Evolutionary conservation across 1,140 invertebrate genomes (phyloP), one percentile per base, ranked within the genome.

Genomic region (Microvelia longipes): DNA sequence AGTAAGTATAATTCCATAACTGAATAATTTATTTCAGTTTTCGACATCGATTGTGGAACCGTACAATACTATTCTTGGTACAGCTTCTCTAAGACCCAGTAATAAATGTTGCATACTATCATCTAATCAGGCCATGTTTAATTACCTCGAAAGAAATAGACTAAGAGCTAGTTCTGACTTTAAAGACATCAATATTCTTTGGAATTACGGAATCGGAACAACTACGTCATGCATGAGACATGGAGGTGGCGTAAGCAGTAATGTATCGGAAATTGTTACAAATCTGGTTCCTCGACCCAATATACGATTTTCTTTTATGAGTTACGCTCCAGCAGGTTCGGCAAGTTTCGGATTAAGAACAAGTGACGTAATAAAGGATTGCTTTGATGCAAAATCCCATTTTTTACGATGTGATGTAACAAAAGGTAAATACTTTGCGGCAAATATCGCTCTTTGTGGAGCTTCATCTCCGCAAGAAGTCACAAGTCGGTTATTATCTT

Each of bases 1-100:
- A n/a, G n/a, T n/a, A n/a, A n/a, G n/a, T n/a, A n/a, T n/a, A n/a
- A n/a, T n/a, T n/a, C n/a, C n/a, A n/a, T n/a, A n/a, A n/a, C n/a
- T n/a, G n/a, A n/a, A n/a, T n/a, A n/a, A n/a, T 64, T 15, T 64
- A 5, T 64, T 64, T 64, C 62, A 64, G 62, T 64, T 64, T 5
- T 24, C 15, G 2, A 5, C 24, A 2, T 24, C 15, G 5, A 25
- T 64, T 64, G 11, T 64, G 24, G 62, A 64, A 26, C 62, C 62
- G 2, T 64, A 64, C 24, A 64, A 64, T 26, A 26, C 62, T 26
- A 15, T 64, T 26, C 24, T 64, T 2, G 25, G 15, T 2, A 64
- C 62, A 14, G 15, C 62, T 2, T 5, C 25, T 15, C 5, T 24
- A 5, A 64, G 24, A 64, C 15, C 15, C 24, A 24, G 25, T 64